Conservation (phyloP, 1,140 invertebrate genomes). For the Drosophila ogumai region DNA sequence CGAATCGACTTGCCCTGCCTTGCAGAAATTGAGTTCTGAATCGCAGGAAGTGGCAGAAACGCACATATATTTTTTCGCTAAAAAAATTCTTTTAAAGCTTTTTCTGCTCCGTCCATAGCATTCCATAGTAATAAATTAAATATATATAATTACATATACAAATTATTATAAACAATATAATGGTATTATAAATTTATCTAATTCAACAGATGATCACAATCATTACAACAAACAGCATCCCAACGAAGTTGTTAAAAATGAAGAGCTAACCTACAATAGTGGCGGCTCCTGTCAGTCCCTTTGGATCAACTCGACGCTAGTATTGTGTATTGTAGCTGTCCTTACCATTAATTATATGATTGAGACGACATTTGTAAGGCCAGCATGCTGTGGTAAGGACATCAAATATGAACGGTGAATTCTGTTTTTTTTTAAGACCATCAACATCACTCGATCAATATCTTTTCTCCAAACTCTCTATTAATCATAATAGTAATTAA, state of each 20-base stretch:
- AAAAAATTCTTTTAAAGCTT: no score
- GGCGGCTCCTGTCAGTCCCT: slow-evolving; percentile 22
- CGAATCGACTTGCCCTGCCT: no score
- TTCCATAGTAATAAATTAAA: neutral
- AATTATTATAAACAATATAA: no score
- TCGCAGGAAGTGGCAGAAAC: no score
- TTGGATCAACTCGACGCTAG: slow-evolving; percentile 29
- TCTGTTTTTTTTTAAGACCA: slow-evolving; percentile 8
- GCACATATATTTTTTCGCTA: no score
- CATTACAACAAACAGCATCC: slow-evolving; percentile 93
- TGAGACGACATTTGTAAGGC: slow-evolving; percentile 4
- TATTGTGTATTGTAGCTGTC: slow-evolving; percentile 14
- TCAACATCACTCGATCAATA: slow-evolving; percentile 11
- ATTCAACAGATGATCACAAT: slow-evolving; percentile 85
- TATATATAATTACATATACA: neutral
- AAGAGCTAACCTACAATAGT: slow-evolving; percentile 91
- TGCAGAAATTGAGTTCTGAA: no score
- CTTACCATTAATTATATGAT: slow-evolving; percentile 21
- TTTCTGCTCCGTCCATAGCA: no score
- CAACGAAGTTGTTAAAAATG: slow-evolving; percentile 96
- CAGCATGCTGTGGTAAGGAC: neutral
- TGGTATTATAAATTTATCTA: neutral
- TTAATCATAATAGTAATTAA: slow-evolving; percentile 1
- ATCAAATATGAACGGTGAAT: slow-evolving; percentile 18
- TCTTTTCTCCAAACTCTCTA: slow-evolving; percentile 14